A percentile compares a stretch with the other conserved stretches of the same genome.
Evolutionary conservation across 2,113 vertebrate species (phyloP).

Genomic region (Scytalopus superciliaris): DNA sequence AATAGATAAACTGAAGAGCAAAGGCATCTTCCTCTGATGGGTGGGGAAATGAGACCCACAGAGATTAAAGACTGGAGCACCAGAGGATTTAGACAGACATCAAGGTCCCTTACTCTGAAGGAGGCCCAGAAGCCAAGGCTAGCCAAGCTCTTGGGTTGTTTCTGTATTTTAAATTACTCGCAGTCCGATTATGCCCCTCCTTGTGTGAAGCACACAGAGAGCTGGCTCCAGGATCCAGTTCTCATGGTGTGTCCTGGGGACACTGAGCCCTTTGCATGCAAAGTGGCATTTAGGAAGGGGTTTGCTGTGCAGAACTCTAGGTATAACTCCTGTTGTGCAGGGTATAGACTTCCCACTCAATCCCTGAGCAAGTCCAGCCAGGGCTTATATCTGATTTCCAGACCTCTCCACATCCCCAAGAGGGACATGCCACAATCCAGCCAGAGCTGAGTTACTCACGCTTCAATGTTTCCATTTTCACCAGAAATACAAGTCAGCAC

Average conservation of each 20-base stretch:
- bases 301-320: background rate
- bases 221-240: background rate
- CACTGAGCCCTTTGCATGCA: background rate
- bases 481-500: background rate
- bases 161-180: background rate
- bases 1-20: slow-evolving; percentile 21
- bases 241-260: background rate
- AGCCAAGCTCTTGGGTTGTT: background rate
- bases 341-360: background rate
- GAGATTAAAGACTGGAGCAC: slow-evolving; percentile 32
- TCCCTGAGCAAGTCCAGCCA: background rate
- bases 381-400: background rate
- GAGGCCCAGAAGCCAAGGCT: background rate
- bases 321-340: background rate
- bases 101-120: background rate
- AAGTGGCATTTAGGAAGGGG: background rate
- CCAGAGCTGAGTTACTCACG: background rate
- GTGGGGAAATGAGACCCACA: background rate
- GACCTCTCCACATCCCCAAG: background rate
- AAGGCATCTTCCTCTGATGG: background rate
- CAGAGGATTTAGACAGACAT: background rate
- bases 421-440: background rate
- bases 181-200: background rate
- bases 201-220: background rate
- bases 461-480: background rate